Percentiles rank a stretch among this genome's conserved stretches.
Conservation (phyloP, 2,113 vertebrate species). For the Oryzias curvinotus region DNA sequence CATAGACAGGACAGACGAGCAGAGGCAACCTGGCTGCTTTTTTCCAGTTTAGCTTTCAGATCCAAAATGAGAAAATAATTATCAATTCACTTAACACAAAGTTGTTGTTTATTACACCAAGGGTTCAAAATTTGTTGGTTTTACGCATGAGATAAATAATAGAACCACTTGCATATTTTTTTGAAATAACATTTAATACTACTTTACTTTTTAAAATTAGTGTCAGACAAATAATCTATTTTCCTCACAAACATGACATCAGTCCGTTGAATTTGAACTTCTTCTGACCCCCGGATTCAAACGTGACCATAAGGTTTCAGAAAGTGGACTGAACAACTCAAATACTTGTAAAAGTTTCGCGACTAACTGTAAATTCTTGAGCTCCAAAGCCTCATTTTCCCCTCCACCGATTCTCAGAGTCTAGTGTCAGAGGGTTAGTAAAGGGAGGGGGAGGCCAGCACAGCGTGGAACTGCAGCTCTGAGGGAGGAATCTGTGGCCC, state of each 20-base stretch:
- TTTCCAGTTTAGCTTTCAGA: not conserved
- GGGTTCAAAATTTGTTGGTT: too few relatives aligned
- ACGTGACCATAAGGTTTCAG: conserved; percentile 73
- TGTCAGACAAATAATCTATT: not conserved
- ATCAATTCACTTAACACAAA: not conserved
- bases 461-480: conserved; percentile 60
- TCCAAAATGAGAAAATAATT: not conserved
- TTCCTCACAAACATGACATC: conserved; percentile 57
- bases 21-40: conserved; percentile 13
- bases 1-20: conserved; percentile 34
- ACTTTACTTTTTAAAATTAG: too few relatives aligned
- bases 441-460: conserved; percentile 39
- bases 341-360: conserved; percentile 86
- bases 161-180: too few relatives aligned
- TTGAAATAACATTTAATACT: too few relatives aligned
- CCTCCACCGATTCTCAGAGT: conserved; percentile 68
- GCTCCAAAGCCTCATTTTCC: conserved; percentile 76
- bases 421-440: conserved; percentile 69
- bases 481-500: conserved; percentile 78
- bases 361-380: conserved; percentile 81
- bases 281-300: conserved; percentile 80
- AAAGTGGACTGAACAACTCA: conserved; percentile 77
- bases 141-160: too few relatives aligned
- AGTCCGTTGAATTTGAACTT: conserved; percentile 80
- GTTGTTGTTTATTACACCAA: too few relatives aligned